Evolutionary conservation across 2,113 vertebrate species (phyloP).

Genomic region (Camelus dromedarius): DNA sequence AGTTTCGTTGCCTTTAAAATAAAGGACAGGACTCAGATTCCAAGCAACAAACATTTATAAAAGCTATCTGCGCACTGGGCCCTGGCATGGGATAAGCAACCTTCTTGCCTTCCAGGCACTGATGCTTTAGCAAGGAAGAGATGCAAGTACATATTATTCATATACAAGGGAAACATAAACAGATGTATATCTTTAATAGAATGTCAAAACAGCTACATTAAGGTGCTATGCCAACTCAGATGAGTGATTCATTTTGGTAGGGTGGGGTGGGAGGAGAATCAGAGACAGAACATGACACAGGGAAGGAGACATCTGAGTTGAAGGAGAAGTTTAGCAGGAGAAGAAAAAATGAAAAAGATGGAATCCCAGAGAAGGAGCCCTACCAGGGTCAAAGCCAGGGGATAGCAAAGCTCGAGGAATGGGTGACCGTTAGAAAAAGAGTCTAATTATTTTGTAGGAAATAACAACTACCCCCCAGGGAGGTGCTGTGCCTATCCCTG

Average conservation of each 20-base stretch:
- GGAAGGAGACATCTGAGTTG: background rate
- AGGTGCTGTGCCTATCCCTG: background rate
- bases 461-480: background rate
- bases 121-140: background rate
- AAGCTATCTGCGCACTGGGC: rapidly evolving
- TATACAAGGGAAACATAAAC: rapidly evolving
- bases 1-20: background rate
- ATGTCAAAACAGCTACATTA: background rate
- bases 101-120: background rate
- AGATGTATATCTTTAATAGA: background rate
- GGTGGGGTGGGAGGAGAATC: background rate
- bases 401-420: background rate
- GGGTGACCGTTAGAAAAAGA: background rate
- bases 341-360: background rate
- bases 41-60: background rate
- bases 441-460: background rate
- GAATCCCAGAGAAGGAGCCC: background rate
- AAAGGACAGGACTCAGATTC: background rate
- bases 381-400: background rate
- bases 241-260: background rate
- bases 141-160: background rate
- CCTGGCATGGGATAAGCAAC: background rate
- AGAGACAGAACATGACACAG: background rate
- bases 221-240: background rate
- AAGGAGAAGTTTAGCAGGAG: background rate